Evolutionary conservation across 2,888 invertebrate species (phyloP).

Genomic region (Acleris laterana): DNA sequence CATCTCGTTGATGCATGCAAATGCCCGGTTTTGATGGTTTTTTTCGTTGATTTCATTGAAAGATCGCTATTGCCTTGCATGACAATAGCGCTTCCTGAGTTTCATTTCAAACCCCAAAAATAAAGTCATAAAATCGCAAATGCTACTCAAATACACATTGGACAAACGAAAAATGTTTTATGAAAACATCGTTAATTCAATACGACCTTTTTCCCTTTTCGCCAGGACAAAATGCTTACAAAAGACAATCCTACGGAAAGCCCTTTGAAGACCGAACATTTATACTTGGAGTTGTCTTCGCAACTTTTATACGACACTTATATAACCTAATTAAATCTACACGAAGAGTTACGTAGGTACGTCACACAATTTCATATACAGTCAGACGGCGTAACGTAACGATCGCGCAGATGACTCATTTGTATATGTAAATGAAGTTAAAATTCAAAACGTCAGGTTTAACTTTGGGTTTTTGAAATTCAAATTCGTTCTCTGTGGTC

Average conservation of each 20-base stretch:
- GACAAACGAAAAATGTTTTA: constrained; percentile 3
- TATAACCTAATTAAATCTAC: constrained; percentile 19
- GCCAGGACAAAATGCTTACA: constrained; percentile 16
- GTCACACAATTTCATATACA: constrained; percentile 13
- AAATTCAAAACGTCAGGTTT: constrained; percentile 58
- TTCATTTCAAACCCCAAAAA: constrained; percentile 8
- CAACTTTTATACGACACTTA: constrained; percentile 19
- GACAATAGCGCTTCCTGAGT: constrained; percentile 36
- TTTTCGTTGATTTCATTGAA: constrained; percentile 59
- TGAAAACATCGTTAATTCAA: constrained; percentile 14
- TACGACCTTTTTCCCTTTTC: constrained; percentile 14
- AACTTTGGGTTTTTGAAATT: constrained; percentile 55
- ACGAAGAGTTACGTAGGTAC: constrained; percentile 15
- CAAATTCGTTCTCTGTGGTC: constrained; percentile 51
- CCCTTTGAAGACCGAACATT: not conserved
- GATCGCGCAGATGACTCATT: constrained; percentile 63
- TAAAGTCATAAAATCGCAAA: constrained; percentile 2
- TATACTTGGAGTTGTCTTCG: not conserved
- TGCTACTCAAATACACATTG: not conserved
- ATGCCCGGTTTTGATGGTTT: constrained; percentile 45
- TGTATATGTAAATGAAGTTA: constrained; percentile 46
- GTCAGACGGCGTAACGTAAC: constrained; percentile 53
- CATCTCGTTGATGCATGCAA: constrained; percentile 52
- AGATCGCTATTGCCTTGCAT: constrained; percentile 48
- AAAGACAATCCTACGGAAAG: constrained; percentile 5